Evolutionary conservation across 2,797 vertebrate genomes (phyloP).

Genomic region (Spinibarbus caldwelli): DNA sequence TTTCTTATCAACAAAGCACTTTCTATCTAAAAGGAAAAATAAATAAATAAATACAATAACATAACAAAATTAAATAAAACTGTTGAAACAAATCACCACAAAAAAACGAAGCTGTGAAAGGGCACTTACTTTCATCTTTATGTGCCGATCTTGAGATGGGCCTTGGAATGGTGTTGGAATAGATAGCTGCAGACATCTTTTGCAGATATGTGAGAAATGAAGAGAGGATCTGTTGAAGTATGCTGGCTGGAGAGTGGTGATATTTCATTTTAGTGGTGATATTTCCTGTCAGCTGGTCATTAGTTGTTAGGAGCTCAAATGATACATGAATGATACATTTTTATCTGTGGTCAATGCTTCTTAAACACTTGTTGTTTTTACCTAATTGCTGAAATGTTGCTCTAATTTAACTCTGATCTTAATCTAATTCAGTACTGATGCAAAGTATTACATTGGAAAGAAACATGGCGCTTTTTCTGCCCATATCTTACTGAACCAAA

Average conservation of each 20-base stretch:
- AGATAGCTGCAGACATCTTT: neutral
- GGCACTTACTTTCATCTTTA: neutral
- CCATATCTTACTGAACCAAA: neutral
- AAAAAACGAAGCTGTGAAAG: neutral
- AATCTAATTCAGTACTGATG: neutral
- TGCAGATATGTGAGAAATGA: neutral
- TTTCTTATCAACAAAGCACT: neutral
- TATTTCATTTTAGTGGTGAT: slow-evolving; percentile 17
- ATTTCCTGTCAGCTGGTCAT: neutral
- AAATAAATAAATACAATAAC: neutral
- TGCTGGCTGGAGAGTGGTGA: neutral
- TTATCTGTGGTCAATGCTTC: neutral
- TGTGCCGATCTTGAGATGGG: neutral
- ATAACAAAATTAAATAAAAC: neutral
- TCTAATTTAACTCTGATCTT: neutral
- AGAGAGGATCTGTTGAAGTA: neutral
- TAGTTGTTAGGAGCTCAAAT: neutral
- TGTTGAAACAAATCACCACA: no score
- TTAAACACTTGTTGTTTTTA: neutral
- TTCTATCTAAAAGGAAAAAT: neutral
- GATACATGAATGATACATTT: neutral
- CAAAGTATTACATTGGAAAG: neutral
- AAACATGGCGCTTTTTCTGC: neutral
- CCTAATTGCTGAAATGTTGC: neutral
- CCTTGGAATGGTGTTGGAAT: neutral